A percentile compares a stretch with the other conserved stretches of the same genome.
Conservation (phyloP, 2,113 vertebrate genomes). For the Eolophus roseicapilla region DNA sequence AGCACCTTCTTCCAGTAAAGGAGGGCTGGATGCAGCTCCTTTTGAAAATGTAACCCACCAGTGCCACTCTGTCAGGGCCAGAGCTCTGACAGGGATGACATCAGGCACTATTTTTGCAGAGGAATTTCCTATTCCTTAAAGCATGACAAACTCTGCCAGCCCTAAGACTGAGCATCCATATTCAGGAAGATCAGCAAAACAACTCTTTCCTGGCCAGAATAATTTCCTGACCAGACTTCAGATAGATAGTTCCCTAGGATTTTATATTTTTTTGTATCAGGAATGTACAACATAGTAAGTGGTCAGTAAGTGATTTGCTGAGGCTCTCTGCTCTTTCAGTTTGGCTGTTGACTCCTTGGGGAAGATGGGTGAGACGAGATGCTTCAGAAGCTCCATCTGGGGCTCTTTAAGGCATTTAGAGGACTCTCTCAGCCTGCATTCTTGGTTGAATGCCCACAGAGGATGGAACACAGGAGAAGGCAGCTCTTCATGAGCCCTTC, state of each 20-base stretch:
- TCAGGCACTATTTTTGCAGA: background rate
- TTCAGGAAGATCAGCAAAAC: background rate
- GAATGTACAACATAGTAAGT: background rate
- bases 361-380: background rate
- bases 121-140: constrained; percentile 22
- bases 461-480: background rate
- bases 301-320: background rate
- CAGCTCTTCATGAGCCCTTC: background rate
- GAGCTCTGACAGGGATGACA: background rate
- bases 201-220: background rate
- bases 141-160: background rate
- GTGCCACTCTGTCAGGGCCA: background rate
- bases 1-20: background rate
- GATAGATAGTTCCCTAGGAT: background rate
- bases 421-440: background rate
- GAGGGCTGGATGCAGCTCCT: background rate
- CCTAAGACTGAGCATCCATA: background rate
- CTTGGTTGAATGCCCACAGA: background rate
- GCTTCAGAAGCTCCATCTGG: background rate
- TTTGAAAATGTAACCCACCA: background rate
- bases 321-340: background rate
- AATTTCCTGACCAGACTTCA: background rate
- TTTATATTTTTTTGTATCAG: background rate
- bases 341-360: background rate
- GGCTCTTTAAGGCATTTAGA: background rate